phyloP scores from a whole-genome alignment of 2,888 invertebrate genomes.

The Ophraella communa region DNA sequence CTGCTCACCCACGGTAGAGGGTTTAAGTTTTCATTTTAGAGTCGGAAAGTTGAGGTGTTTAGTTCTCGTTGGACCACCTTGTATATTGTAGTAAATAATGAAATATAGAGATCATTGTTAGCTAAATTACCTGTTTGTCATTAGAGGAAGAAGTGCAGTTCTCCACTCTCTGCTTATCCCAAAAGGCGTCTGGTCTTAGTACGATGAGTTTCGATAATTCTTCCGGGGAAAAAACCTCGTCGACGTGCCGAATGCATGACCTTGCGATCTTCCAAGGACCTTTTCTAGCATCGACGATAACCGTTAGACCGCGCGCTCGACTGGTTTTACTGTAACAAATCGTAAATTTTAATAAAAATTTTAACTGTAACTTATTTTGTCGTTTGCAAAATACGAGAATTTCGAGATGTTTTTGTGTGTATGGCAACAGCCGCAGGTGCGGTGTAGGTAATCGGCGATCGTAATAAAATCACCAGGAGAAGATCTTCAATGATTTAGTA shows the following conservation, averaged over 20 bases:
- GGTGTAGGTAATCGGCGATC: not conserved
- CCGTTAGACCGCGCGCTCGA: slow-evolving; percentile 64
- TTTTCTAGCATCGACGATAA: slow-evolving; percentile 70
- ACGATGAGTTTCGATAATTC: slow-evolving; percentile 63
- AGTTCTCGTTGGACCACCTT: too few species aligned
- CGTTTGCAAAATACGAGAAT: not conserved
- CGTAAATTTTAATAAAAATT: not conserved
- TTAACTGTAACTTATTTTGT: not conserved
- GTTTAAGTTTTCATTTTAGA: too few species aligned
- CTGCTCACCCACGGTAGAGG: too few species aligned
- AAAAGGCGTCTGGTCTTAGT: slow-evolving; percentile 75
- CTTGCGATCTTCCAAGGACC: slow-evolving; percentile 70
- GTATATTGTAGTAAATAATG: too few species aligned
- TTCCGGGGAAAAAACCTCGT: slow-evolving; percentile 57
- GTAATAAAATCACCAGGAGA: not conserved
- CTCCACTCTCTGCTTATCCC: slow-evolving; percentile 76
- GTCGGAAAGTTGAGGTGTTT: too few species aligned
- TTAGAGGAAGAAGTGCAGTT: slow-evolving; percentile 70
- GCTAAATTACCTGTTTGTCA: slow-evolving; percentile 68
- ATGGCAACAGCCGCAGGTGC: slow-evolving; percentile 8
- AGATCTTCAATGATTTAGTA: slow-evolving; percentile 6
- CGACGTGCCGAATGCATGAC: slow-evolving; percentile 67
- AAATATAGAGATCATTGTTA: too few species aligned
- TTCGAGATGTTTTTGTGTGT: not conserved
- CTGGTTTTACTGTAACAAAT: slow-evolving; percentile 60